Evolutionary conservation across 1,140 invertebrate species (phyloP).

Genomic region (Micrasema longulum): DNA sequence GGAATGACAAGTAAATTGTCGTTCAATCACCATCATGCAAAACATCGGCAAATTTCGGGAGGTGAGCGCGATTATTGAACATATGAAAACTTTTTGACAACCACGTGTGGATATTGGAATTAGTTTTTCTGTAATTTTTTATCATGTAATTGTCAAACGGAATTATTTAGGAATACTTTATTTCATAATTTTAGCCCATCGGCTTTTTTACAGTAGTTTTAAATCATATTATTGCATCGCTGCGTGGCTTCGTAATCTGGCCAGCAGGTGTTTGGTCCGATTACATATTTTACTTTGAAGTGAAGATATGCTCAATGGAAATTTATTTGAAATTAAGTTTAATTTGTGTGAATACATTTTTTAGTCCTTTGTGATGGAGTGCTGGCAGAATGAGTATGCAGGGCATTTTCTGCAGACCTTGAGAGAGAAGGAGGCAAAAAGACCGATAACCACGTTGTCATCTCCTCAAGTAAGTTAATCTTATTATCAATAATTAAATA

Average conservation of each 20-base stretch:
- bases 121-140: conserved; percentile 20
- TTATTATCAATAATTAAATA: too few species aligned
- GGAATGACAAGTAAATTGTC: conserved; percentile 17
- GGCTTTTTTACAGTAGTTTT: too few species aligned
- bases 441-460: conserved; percentile 61
- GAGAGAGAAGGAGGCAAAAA: conserved; percentile 63
- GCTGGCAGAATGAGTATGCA: conserved; percentile 62
- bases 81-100: conserved; percentile 40
- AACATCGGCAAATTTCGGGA: conserved; percentile 26
- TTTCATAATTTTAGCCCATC: too few species aligned
- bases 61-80: conserved; percentile 2
- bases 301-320: neutral
- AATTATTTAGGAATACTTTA: neutral
- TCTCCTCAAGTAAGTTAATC: conserved; percentile 62
- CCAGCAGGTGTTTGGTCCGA: too few species aligned
- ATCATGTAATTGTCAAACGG: neutral
- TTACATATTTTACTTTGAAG: too few species aligned
- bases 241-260: too few species aligned
- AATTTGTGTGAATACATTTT: conserved; percentile 15
- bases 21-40: conserved; percentile 9
- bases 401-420: conserved; percentile 64
- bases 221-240: too few species aligned
- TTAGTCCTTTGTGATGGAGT: conserved; percentile 27
- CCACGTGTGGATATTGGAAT: conserved; percentile 12
- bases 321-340: neutral